Percentiles rank a stretch among this genome's conserved stretches.
phyloP scores from a whole-genome alignment of 2,113 vertebrate species.

The Hydropotes inermis region DNA sequence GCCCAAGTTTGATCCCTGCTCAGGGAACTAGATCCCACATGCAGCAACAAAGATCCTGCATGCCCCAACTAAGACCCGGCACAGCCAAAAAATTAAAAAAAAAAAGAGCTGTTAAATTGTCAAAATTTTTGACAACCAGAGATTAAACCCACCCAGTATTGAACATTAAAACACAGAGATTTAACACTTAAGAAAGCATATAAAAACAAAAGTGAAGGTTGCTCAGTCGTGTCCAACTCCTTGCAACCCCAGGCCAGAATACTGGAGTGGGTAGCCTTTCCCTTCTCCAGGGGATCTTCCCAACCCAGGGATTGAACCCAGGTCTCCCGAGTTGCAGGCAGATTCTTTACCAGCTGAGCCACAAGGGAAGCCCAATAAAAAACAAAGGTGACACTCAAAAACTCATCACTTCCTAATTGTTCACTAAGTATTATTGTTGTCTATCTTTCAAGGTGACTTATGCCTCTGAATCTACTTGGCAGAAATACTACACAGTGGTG shows the following conservation, averaged over 20 bases:
- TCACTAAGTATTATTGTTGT: too few relatives aligned
- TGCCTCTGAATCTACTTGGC: too few relatives aligned
- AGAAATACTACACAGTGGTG: neutral
- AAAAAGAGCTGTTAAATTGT: neutral
- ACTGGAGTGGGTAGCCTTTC: neutral
- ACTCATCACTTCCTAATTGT: neutral
- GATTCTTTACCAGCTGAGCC: neutral
- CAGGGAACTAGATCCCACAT: neutral
- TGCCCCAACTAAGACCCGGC: neutral
- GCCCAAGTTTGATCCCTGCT: neutral
- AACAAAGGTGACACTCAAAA: neutral
- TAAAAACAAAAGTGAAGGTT: neutral
- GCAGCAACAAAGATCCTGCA: neutral
- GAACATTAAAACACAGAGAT: neutral
- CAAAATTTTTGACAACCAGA: neutral
- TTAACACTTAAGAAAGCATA: neutral
- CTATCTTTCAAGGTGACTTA: fast-evolving
- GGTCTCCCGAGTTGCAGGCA: neutral
- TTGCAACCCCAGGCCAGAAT: neutral
- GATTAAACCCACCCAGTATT: neutral
- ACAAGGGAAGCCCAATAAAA: neutral
- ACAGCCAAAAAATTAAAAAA: neutral
- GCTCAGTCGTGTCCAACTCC: neutral
- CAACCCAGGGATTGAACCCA: neutral
- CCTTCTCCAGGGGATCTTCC: neutral